Evolutionary conservation across 2,888 invertebrate species (phyloP).

Genomic region (Stenodera caucasica): DNA sequence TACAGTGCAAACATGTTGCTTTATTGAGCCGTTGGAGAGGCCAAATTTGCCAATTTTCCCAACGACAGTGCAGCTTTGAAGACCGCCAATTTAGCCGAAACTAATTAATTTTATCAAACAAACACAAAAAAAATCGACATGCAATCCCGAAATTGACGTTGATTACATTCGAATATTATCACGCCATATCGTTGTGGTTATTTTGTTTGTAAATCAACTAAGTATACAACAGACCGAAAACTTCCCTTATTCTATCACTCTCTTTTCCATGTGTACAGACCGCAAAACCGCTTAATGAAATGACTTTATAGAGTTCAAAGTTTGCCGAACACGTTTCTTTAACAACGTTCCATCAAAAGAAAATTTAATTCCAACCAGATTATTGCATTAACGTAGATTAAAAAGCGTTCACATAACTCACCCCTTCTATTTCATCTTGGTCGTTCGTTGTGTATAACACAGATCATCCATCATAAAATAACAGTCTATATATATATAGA

Average conservation of each 20-base stretch:
- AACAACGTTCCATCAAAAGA: constrained; percentile 28
- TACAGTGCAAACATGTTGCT: constrained; percentile 5
- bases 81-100: background rate
- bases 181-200: background rate
- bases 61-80: background rate
- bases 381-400: constrained; percentile 41
- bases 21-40: background rate
- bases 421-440: no score
- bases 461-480: constrained; percentile 34
- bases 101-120: background rate
- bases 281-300: constrained; percentile 30
- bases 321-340: constrained; percentile 28
- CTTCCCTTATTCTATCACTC: no score
- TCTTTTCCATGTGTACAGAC: background rate
- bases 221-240: constrained; percentile 18
- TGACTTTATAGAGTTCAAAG: constrained; percentile 32
- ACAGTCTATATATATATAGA: no score
- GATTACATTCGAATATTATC: background rate
- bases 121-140: no score
- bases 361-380: constrained; percentile 39
- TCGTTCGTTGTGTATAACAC: no score
- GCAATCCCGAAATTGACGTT: background rate
- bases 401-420: constrained; percentile 37
- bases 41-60: background rate
- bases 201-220: constrained; percentile 6